These are phyloP conservation scores for Phymatocera aterrima DNA, from an alignment of 2,888 invertebrate species.

Conservation along the genomic window DNA sequence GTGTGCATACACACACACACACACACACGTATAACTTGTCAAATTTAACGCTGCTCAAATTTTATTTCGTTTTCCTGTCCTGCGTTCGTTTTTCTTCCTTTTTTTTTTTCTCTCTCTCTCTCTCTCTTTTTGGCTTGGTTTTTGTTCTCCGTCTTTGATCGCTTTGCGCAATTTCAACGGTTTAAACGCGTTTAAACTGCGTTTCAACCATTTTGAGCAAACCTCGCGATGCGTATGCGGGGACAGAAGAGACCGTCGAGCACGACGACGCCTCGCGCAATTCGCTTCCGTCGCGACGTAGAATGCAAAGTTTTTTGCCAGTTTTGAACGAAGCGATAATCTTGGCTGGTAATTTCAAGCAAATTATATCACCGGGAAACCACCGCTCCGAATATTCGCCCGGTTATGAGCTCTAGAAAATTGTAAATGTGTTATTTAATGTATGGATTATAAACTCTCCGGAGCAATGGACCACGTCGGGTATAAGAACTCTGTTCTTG, in stretches of 20 bases:
- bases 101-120: background rate
- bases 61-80: background rate
- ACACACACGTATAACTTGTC: constrained; percentile 58
- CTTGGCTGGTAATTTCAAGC: constrained; percentile 74
- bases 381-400: too few species aligned
- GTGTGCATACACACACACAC: too few species aligned
- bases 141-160: background rate
- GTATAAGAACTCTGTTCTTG: too few species aligned
- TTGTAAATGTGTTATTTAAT: too few species aligned
- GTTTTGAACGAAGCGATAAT: constrained; percentile 76
- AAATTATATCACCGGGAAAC: constrained; percentile 48
- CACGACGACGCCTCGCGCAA: background rate
- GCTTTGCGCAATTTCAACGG: background rate
- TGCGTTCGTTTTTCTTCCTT: too few species aligned
- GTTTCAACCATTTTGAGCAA: background rate
- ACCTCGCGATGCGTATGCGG: background rate
- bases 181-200: background rate
- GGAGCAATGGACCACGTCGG: too few species aligned
- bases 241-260: too few species aligned
- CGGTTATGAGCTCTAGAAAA: too few species aligned
- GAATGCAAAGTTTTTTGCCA: background rate
- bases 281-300: background rate
- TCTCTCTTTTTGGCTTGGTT: constrained; percentile 2
- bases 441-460: too few species aligned
- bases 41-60: constrained; percentile 65